These are phyloP conservation scores for Magallana gigas DNA, from an alignment of 1,140 invertebrate species.

Conservation along the genomic window DNA sequence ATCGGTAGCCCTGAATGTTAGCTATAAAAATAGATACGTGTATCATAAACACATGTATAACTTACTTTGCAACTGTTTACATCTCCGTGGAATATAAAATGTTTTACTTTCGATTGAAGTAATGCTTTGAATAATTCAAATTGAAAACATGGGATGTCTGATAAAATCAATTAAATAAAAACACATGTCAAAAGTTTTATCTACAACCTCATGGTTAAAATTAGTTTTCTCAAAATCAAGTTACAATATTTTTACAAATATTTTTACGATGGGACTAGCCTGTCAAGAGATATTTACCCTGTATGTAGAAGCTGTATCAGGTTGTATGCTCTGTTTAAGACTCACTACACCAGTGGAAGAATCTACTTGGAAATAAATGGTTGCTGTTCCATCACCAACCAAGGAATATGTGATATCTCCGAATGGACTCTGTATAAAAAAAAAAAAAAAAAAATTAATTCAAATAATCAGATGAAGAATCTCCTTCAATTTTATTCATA, in stretches of 20 bases:
- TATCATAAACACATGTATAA: too few relatives aligned
- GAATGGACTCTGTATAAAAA: slow-evolving; percentile 63
- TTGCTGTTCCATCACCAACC: slow-evolving; percentile 72
- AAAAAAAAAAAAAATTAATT: neutral
- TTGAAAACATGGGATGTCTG: too few relatives aligned
- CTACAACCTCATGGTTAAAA: too few relatives aligned
- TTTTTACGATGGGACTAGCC: too few relatives aligned
- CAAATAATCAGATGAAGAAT: too few relatives aligned
- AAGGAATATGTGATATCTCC: slow-evolving; percentile 62
- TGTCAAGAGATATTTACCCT: slow-evolving; percentile 47
- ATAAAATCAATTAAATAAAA: too few relatives aligned
- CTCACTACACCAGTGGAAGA: slow-evolving; percentile 62
- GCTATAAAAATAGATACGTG: slow-evolving; percentile 48
- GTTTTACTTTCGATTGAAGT: too few relatives aligned
- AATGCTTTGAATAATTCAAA: too few relatives aligned
- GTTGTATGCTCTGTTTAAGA: slow-evolving; percentile 50
- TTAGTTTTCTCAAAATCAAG: neutral
- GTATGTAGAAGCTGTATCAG: slow-evolving; percentile 51
- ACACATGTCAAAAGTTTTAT: neutral
- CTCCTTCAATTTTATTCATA: too few relatives aligned
- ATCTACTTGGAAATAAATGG: slow-evolving; percentile 66
- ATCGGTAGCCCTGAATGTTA: slow-evolving; percentile 80
- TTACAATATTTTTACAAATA: too few relatives aligned
- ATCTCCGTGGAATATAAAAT: too few relatives aligned
- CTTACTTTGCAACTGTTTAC: too few relatives aligned